Evolutionary conservation across 2,113 vertebrate species (phyloP), one percentile per base, ranked within the genome.

Genomic region (Indicator maculatus): DNA sequence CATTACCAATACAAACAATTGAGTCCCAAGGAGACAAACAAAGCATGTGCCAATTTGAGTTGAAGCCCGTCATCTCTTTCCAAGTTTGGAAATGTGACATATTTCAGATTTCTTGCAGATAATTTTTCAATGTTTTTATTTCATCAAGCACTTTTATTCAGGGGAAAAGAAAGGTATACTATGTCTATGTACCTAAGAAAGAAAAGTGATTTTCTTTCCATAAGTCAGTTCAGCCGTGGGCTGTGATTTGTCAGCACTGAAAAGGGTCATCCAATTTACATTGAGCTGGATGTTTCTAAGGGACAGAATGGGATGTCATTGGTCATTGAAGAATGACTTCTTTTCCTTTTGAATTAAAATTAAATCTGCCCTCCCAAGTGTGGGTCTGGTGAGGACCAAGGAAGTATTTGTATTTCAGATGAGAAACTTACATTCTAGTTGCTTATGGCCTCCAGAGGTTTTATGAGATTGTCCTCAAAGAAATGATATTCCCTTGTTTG

Each of bases 41-140:
- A 96, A 90, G 18, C 67, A 65, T 88, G 44, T 95, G 95, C 96
- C 97, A 97, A 92, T 80, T 96, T 97, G 93, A 91, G 73, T 60
- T 82, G 81, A 94, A 95, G 90, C 83, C 93, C 73, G 47, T 95
- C 53, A 78, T 82, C 70, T 88, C 58, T 76, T 93, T 95, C 88
- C 93, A 94, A 95, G 89, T 94, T 91, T 94, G 88, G 90, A 93
- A 90, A 72, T 93, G 77, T 89, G 71, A 93, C 78, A 58, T 88
- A 90, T 66, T 95, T 93, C 80, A 93, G 88, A 96, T 95, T 95
- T 92, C 80, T 86, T 66, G 65, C 69, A 92, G 90, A 94, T 95
- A 90, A 71, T 88, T 94, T 83, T 93, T 89, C 76, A 77, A 72
- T 75, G 75, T 90, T 70, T 95, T 96, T 93, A 78, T 92, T 93